Base-by-base conservation (phyloP, 1,140 invertebrate genomes). In the Leptonema lineaticorne region DNA sequence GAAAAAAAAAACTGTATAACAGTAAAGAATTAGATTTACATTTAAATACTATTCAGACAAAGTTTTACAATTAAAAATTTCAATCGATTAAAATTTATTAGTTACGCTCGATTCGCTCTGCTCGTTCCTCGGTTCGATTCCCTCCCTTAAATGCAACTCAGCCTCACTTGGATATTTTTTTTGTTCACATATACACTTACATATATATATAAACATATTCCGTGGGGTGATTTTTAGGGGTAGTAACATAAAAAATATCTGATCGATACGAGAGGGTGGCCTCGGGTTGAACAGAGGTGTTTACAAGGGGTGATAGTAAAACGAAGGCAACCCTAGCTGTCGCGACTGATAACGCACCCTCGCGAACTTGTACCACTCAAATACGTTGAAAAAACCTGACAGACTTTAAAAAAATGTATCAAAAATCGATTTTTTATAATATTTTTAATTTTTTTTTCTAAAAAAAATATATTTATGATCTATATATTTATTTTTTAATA, bases 221-320 rank as follows among this genome's bases (percentile, higher is more conserved):
- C 50, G 50, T 63, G 69, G 69, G 69, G 59, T 58, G 69, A 57
- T 62, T 33, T 24, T 48, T 65, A 16, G 26, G 57, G 18, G 27
- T 59, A 14, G 46, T 33, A 29, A 53, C 58, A 71, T 71, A 71
- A 71, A 71, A 71, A 71, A 71, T 71, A 71, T 71, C 69, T 71
- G 69, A 71, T 71, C 69, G 69, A 71, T 71, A 71, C 68, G 56
- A 65, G 37, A 57, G 64, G 29, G 29, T 33, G 29, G n/a, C n/a
- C 24, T 22, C 20, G 24, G 66, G 69, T 24, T 37, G 56, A 41
- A 14, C 22, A 18, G 46, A 14, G 69, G 65, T 56, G 64, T 59
- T 53, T 56, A 62, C 67, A 64, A 30, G 63, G 41, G 69, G 57
- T 22, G 45, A 50, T 33, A 58, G 62, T 63, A 28, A 45, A 58